These are phyloP conservation scores for Gadopsis marmoratus DNA, from an alignment of 2,797 vertebrate genomes.

Conservation along the genomic window DNA sequence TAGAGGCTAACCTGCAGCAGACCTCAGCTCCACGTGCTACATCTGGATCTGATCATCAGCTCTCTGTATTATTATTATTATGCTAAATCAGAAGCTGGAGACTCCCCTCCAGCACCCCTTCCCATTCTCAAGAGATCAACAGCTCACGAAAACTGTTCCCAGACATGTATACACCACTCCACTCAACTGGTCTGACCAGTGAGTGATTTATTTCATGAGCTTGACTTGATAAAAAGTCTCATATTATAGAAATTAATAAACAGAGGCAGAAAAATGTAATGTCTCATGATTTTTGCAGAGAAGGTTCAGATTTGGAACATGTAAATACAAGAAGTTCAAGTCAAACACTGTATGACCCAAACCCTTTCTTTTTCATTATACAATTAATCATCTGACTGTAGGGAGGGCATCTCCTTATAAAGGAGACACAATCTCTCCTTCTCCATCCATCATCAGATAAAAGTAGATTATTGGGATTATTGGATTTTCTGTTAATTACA, in stretches of 20 bases:
- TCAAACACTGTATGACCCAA: no score
- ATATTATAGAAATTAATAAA: constrained; percentile 4
- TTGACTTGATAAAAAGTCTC: not conserved
- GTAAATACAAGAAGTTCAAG: no score
- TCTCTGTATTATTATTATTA: constrained; percentile 57
- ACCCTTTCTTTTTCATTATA: no score
- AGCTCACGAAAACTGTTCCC: constrained; percentile 43
- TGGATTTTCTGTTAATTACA: constrained; percentile 60
- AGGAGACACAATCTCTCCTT: constrained; percentile 40
- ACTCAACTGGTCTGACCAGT: not conserved
- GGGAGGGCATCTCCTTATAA: constrained; percentile 24
- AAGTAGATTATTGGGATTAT: constrained; percentile 77
- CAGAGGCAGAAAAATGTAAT: not conserved
- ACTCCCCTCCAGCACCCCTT: constrained; percentile 26
- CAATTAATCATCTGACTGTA: constrained; percentile 4
- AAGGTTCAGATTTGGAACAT: not conserved
- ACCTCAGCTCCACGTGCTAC: constrained; percentile 69
- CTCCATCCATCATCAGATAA: constrained; percentile 51
- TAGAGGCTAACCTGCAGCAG: constrained; percentile 51
- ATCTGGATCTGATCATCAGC: constrained; percentile 74
- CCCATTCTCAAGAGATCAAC: constrained; percentile 24
- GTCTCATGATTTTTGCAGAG: not conserved
- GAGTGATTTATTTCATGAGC: not conserved
- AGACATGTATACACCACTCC: constrained; percentile 6
- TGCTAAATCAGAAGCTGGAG: constrained; percentile 58